A percentile compares a stretch with the other conserved stretches of the same genome.
Evolutionary conservation across 2,888 invertebrate species (phyloP).

Genomic region (Macrophya annulata): DNA sequence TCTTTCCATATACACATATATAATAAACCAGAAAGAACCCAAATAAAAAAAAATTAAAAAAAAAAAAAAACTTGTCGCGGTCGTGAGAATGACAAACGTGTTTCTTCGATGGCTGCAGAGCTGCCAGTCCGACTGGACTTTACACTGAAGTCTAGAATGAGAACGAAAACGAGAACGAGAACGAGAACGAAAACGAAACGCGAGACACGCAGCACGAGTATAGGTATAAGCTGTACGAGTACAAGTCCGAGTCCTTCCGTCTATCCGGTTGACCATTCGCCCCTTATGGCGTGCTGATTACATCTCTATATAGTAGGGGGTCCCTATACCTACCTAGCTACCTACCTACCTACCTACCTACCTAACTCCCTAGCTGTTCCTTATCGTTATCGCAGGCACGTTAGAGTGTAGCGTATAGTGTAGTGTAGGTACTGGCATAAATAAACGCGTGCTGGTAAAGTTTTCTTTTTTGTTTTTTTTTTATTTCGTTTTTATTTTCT

Average conservation of each 20-base stretch:
- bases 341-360: not conserved
- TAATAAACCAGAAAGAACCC: no score
- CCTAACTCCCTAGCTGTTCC: not conserved
- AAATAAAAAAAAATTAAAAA: not conserved
- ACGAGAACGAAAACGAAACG: not conserved
- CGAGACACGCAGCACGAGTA: slow-evolving; percentile 18
- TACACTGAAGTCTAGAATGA: not conserved
- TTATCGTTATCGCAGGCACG: slow-evolving; percentile 49
- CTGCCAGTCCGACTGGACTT: slow-evolving; percentile 2
- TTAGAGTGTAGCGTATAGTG: not conserved
- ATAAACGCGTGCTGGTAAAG: slow-evolving; percentile 1
- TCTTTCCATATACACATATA: not conserved
- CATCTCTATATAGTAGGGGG: slow-evolving; percentile 11
- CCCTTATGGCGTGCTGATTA: slow-evolving; percentile 53
- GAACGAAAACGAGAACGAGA: not conserved
- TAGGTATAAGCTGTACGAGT: no score
- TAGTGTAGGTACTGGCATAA: not conserved
- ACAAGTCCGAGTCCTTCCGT: slow-evolving; percentile 16
- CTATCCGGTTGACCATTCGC: slow-evolving; percentile 43
- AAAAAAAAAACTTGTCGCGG: not conserved
- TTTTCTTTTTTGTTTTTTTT: not conserved
- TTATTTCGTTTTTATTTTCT: not conserved
- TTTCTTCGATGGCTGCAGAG: slow-evolving; percentile 27
- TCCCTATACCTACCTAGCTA: not conserved
- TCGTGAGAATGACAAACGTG: slow-evolving; percentile 45